Evolutionary conservation across 1,140 invertebrate species (phyloP).

Genomic region (Lanistes nyassanus): DNA sequence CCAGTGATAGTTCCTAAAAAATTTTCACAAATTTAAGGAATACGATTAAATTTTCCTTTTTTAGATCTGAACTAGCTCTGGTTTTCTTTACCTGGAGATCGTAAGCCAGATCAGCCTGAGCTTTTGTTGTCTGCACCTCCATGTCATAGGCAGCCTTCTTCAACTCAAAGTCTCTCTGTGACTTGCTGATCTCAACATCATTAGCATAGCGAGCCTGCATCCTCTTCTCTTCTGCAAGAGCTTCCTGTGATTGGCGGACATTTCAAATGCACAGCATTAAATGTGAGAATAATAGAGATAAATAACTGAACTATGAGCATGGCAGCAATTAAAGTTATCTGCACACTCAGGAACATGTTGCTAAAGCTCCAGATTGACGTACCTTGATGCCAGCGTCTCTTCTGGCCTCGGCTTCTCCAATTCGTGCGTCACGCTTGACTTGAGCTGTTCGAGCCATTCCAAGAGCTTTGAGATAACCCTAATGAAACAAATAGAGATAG

Average conservation of each 20-base stretch:
- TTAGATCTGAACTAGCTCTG: background rate
- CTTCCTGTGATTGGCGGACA: constrained; percentile 70
- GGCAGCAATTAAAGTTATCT: no score
- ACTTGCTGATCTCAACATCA: constrained; percentile 96
- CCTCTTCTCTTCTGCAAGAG: constrained; percentile 93
- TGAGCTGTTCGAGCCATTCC: constrained; percentile 97
- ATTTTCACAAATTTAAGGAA: no score
- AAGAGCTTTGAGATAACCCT: constrained; percentile 94
- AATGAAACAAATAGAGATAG: background rate
- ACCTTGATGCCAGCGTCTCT: constrained; percentile 65
- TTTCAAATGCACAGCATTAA: background rate
- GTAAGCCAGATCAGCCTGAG: constrained; percentile 94
- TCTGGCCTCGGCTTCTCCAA: constrained; percentile 92
- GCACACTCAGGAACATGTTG: no score
- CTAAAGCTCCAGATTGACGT: no score
- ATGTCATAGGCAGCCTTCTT: constrained; percentile 97
- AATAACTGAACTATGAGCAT: no score
- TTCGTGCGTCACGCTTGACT: constrained; percentile 94
- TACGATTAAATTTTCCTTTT: background rate
- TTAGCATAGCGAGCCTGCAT: constrained; percentile 86
- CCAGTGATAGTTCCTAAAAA: no score
- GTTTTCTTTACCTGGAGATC: constrained; percentile 72
- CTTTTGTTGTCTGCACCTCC: constrained; percentile 96
- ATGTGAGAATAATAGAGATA: background rate
- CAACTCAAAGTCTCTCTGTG: constrained; percentile 94